Evolutionary conservation across 2,888 invertebrate species (phyloP).

Genomic region (Alitta virens): DNA sequence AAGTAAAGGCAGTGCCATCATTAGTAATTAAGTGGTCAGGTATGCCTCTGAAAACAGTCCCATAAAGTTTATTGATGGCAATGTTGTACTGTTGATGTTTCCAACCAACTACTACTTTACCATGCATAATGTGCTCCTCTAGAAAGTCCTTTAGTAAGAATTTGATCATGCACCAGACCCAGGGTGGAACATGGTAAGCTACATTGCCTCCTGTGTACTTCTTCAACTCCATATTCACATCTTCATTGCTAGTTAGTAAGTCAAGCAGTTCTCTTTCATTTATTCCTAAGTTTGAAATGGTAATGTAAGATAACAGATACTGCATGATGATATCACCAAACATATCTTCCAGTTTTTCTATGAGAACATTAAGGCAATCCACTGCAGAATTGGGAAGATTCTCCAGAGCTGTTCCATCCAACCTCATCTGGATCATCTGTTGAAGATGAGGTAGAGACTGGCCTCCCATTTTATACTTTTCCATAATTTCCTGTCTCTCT

Average conservation of each 20-base stretch:
- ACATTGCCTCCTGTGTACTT: not conserved
- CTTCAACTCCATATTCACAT: constrained; percentile 18
- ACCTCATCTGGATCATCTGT: too few relatives aligned
- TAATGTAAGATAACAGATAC: constrained; percentile 15
- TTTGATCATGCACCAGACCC: constrained; percentile 14
- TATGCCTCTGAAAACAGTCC: constrained; percentile 22
- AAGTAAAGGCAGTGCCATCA: constrained; percentile 21
- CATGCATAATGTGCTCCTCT: constrained; percentile 7
- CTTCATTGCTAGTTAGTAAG: constrained; percentile 18
- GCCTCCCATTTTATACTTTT: not conserved
- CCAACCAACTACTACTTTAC: constrained; percentile 21
- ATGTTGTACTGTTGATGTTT: constrained; percentile 6
- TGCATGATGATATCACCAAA: constrained; percentile 15
- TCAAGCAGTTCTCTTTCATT: constrained; percentile 23
- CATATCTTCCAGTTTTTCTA: constrained; percentile 15
- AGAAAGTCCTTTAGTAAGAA: constrained; percentile 16
- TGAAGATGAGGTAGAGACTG: constrained; percentile 15
- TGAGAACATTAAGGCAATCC: not conserved
- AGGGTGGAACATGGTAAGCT: constrained; percentile 14
- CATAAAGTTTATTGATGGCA: constrained; percentile 9
- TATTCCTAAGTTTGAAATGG: constrained; percentile 19
- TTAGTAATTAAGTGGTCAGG: constrained; percentile 18
- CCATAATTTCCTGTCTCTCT: constrained; percentile 11
- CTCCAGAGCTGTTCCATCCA: too few relatives aligned
- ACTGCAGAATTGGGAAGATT: not conserved